Evolutionary conservation across 2,797 vertebrate genomes (phyloP), one percentile per base, ranked within the genome.

Genomic region (Hydrolagus colliei): DNA sequence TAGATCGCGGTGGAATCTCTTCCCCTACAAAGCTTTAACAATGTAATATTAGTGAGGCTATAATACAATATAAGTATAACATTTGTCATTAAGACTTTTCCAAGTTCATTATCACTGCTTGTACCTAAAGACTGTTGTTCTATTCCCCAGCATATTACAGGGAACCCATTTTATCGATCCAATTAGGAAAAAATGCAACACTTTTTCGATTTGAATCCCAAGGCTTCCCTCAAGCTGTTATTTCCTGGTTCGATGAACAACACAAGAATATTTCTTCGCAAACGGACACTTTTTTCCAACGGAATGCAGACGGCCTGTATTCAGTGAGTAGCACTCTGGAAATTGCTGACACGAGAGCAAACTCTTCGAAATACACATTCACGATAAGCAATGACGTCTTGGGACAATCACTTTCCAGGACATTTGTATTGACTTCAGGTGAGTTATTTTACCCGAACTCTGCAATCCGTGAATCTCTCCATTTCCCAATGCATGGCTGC

Each of bases 201-300:
- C 65, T 4, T 32, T 67, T 41, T 14, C 16, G 65, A 65, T 9
- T 82, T 9, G 8, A 65, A 65, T 82, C 78, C 35, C 78, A 35
- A 82, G 78, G 78, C 67, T 82, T 65, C 67, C 78, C 78, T 82
- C 8, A 68, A 9, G 63, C 78, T 32, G 65, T 27, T 32, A 8
- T 82, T 67, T 22, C 35, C 63, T 82, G 78, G 78, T 35, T 65
- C 22, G 65, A 63, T 67, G 78, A n/a, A 65, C 59, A 82, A 82
- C 14, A 68, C 67, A 82, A 82, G 35, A 35, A 67, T 32, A 7
- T 35, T 62, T 32, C 4, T 32, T 22, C 67, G 1, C 16, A 68
- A 32, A 8, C 78, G 32, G 9, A 82, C 3, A 65, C 35, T 82
- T 82, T 16, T 18, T 35, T 41, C 2, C 0, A 9, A 65, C 9